Conservation (phyloP, 2,797 vertebrate genomes). For the Helarctos malayanus region DNA sequence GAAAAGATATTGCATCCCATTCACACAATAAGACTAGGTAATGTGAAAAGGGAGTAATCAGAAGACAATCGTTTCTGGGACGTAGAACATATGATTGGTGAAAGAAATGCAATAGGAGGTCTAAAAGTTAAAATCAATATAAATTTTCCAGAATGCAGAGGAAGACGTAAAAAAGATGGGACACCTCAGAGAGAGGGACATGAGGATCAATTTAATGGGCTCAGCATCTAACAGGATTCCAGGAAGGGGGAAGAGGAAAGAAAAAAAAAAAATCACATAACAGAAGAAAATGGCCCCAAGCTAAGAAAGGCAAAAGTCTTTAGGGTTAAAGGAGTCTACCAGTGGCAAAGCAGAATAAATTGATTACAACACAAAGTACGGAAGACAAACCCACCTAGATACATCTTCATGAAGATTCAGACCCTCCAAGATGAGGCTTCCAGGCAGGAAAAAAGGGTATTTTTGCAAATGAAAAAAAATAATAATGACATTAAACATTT, state of each 20-base stretch:
- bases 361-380: not conserved
- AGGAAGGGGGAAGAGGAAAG: not conserved
- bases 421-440: not conserved
- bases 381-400: not conserved
- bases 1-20: not conserved
- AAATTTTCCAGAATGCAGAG: not conserved
- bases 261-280: not conserved
- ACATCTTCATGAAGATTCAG: not conserved
- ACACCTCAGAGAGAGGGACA: not conserved
- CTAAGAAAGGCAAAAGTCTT: not conserved
- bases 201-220: not conserved
- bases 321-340: not conserved
- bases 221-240: not conserved
- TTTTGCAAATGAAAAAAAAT: not conserved
- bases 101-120: not conserved
- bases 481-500: not conserved
- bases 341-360: not conserved
- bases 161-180: not conserved
- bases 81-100: not conserved
- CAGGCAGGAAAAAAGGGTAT: not conserved
- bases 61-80: not conserved
- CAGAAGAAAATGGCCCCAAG: not conserved
- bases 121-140: not conserved
- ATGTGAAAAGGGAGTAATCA: not conserved
- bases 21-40: not conserved